Evolutionary conservation across 2,888 invertebrate species (phyloP), one percentile per base, ranked within the genome.

Genomic region (Andrena bicolor): DNA sequence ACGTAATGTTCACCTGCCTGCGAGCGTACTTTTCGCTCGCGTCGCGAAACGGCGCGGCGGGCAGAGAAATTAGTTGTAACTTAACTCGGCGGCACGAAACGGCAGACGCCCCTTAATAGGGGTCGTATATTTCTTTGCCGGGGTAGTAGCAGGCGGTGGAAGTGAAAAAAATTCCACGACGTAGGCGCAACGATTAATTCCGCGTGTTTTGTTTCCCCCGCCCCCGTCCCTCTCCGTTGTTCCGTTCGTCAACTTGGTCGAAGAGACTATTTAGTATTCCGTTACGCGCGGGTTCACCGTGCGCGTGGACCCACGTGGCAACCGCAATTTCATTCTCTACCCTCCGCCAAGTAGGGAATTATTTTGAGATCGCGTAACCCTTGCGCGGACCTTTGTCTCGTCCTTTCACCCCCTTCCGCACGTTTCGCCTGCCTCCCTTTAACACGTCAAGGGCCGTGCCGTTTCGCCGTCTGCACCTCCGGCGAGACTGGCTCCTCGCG

Each of bases 381-480:
- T 41, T 35, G 26, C 49, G 35, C 41, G 48, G 26, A 30, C 72
- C 61, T 81, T 80, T 80, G 74, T 80, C 74, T 53, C 65, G 13
- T 49, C 41, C 74, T 65, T 23, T 23, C 64, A 23, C 6, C 35
- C 28, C 53, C 58, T 6, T 10, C 51, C 3, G 7, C 10, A 26
- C 48, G 69, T 70, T 73, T 61, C 72, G 72, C 41, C 64, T 56
- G 8, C 35, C 41, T 26, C 82, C 61, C 83, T 82, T 79, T 76
- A 82, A 69, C 63, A 81, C 82, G 79, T 76, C 76, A 70, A 82
- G 80, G 49, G 78, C 49, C 64, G 35, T 53, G 32, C 58, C 76
- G 78, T 85, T 76, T 80, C 76, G 65, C 65, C 78, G 76, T 77
- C 72, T 76, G 71, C 80, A 63, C 79, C 77, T 69, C 66, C 66